Percentiles rank a stretch among this genome's conserved stretches.
Conservation (phyloP, 23 tunicate genomes). For the Ascidia mentula region DNA sequence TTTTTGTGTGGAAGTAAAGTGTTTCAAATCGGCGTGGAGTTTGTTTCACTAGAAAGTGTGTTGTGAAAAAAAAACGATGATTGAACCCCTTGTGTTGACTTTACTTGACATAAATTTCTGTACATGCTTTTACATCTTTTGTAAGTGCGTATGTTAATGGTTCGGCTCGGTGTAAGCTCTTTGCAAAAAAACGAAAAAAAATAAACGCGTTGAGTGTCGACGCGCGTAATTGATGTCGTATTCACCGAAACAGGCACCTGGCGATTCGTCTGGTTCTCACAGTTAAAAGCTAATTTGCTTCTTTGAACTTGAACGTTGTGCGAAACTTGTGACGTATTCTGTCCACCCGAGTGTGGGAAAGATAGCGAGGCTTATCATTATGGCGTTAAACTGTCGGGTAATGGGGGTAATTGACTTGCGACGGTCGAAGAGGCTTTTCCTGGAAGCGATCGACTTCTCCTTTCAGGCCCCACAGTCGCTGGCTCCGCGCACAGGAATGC, state of each 20-base stretch:
- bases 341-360: background rate
- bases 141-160: background rate
- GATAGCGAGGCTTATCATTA: background rate
- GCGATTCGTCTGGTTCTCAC: background rate
- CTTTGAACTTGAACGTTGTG: background rate
- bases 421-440: background rate
- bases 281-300: slow-evolving; percentile 1
- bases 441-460: background rate
- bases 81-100: no score
- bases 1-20: no score
- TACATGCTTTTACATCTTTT: no score
- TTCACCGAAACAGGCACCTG: background rate
- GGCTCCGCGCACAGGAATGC: slow-evolving; percentile 13
- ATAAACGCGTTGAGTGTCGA: no score
- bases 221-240: background rate
- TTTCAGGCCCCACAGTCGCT: background rate
- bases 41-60: no score
- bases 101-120: background rate
- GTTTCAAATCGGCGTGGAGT: no score
- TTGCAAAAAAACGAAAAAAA: background rate
- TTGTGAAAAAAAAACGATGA: no score
- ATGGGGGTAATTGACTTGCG: background rate
- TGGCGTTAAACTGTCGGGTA: background rate
- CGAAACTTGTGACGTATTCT: background rate
- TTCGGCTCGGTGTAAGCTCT: background rate